These are phyloP conservation scores for Lutjanus campechanus DNA, from an alignment of 2,797 vertebrate species.

Conservation along the genomic window DNA sequence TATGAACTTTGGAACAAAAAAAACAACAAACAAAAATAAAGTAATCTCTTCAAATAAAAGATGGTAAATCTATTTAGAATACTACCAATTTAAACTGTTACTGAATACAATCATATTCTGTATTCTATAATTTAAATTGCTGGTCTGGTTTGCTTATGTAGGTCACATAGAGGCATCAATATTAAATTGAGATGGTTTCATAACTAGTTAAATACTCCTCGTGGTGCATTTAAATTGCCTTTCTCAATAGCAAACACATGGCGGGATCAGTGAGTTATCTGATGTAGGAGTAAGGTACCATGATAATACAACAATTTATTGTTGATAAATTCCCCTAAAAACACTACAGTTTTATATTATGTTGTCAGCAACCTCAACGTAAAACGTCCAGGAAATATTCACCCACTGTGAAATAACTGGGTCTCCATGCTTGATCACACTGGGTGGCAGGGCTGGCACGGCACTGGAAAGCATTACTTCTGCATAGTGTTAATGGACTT, in stretches of 20 bases:
- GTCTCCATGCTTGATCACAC: slow-evolving; percentile 67
- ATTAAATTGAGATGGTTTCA: too few species aligned
- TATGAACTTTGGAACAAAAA: too few species aligned
- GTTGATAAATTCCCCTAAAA: slow-evolving; percentile 32
- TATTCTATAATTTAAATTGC: too few species aligned
- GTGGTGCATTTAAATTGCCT: not conserved
- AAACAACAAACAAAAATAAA: too few species aligned
- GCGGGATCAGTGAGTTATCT: not conserved
- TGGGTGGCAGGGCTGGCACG: slow-evolving; percentile 80
- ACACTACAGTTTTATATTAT: slow-evolving; percentile 37
- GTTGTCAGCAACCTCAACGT: slow-evolving; percentile 53
- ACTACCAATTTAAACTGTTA: too few species aligned
- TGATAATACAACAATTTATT: slow-evolving; percentile 40
- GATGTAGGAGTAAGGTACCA: not conserved
- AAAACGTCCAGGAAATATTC: slow-evolving; percentile 69
- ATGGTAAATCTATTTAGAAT: too few species aligned
- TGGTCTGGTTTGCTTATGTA: too few species aligned
- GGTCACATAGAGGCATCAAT: too few species aligned
- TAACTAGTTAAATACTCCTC: not conserved
- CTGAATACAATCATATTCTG: too few species aligned
- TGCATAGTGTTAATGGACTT: slow-evolving; percentile 85
- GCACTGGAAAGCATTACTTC: slow-evolving; percentile 78
- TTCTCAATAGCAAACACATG: not conserved
- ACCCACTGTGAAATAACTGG: slow-evolving; percentile 65
- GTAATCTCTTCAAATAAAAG: too few species aligned